Conservation (phyloP, 2,797 vertebrate species). For the Eremophila alpestris region DNA sequence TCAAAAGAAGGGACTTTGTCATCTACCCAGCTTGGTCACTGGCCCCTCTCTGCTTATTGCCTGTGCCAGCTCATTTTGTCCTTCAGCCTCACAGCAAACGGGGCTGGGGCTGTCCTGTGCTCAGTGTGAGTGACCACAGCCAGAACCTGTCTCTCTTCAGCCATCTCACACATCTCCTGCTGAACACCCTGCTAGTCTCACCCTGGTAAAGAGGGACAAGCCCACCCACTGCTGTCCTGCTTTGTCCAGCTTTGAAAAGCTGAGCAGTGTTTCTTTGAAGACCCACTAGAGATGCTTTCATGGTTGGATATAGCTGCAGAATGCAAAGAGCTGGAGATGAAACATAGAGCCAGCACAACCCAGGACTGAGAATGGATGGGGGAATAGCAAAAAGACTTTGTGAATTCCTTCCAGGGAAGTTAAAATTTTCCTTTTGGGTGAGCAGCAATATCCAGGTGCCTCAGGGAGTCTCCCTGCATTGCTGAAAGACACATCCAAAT, state of each 20-base stretch:
- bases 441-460: background rate
- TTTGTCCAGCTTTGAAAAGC: background rate
- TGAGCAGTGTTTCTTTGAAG: background rate
- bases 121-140: background rate
- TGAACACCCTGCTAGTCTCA: background rate
- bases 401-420: background rate
- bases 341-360: background rate
- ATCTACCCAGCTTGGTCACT: background rate
- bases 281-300: rapidly evolving
- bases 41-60: background rate
- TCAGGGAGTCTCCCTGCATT: rapidly evolving
- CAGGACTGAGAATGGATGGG: background rate
- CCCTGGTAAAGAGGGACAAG: background rate
- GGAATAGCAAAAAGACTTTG: background rate
- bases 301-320: background rate
- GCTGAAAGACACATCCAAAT: background rate
- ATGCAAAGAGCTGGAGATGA: background rate
- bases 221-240: background rate
- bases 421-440: background rate
- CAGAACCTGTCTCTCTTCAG: background rate
- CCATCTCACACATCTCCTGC: background rate
- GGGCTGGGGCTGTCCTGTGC: background rate
- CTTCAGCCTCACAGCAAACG: background rate
- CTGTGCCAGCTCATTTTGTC: background rate
- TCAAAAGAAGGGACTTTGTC: background rate